Evolutionary conservation across 1,140 invertebrate genomes (phyloP).

Genomic region (Armadillidium nasatum): DNA sequence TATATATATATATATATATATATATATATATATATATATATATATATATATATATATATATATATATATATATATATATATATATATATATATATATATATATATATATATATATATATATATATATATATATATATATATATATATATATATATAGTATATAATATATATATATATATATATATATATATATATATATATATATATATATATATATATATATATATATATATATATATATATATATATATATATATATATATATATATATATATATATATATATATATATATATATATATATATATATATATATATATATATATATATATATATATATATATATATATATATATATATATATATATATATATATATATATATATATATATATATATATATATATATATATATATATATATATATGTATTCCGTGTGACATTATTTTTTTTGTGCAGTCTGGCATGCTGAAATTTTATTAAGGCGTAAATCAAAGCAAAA

Average conservation of each 20-base stretch:
- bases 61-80: slow-evolving; percentile 15
- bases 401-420: slow-evolving; percentile 24
- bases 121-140: slow-evolving; percentile 9
- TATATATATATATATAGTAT: slow-evolving; percentile 10
- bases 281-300: slow-evolving; percentile 18
- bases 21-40: slow-evolving; percentile 9
- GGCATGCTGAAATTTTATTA: too few species aligned
- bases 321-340: slow-evolving; percentile 9
- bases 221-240: slow-evolving; percentile 11
- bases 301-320: slow-evolving; percentile 17
- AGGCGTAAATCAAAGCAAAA: too few species aligned
- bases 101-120: slow-evolving; percentile 9
- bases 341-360: slow-evolving; percentile 9
- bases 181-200: slow-evolving; percentile 18
- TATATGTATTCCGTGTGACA: background rate
- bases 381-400: slow-evolving; percentile 11
- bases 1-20: slow-evolving; percentile 11
- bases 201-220: slow-evolving; percentile 16
- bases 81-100: slow-evolving; percentile 20
- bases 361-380: slow-evolving; percentile 9
- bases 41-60: slow-evolving; percentile 9
- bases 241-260: slow-evolving; percentile 9
- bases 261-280: slow-evolving; percentile 11
- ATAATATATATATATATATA: slow-evolving; percentile 13
- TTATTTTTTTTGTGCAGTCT: too few species aligned